These are phyloP conservation scores for Amaurobius ferox DNA, from an alignment of 2,888 invertebrate species.

Conservation along the genomic window DNA sequence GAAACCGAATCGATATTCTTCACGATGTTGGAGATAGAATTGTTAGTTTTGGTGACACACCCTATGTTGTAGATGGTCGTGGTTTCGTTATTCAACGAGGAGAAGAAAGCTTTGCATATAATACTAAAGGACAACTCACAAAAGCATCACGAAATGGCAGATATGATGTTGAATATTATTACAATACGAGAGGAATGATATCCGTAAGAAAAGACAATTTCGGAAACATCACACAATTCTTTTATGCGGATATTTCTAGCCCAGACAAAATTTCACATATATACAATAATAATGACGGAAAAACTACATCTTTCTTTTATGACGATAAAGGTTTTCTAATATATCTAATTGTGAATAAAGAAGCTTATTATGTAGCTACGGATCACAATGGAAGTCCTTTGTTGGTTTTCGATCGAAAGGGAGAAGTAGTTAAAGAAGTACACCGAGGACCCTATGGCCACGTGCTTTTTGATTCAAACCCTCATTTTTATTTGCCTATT, in stretches of 20 bases:
- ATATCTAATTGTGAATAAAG: slow-evolving; percentile 88
- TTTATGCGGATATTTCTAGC: slow-evolving; percentile 90
- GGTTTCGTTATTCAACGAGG: slow-evolving; percentile 95
- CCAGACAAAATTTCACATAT: slow-evolving; percentile 92
- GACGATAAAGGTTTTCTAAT: slow-evolving; percentile 85
- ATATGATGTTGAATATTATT: slow-evolving; percentile 95
- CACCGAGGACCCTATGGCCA: slow-evolving; percentile 94
- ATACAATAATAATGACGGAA: slow-evolving; percentile 90
- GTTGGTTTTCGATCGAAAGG: slow-evolving; percentile 92
- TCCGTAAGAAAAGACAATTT: slow-evolving; percentile 93
- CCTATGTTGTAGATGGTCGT: slow-evolving; percentile 91
- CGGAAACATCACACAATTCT: slow-evolving; percentile 94
- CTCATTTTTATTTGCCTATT: slow-evolving; percentile 84
- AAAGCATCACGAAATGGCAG: slow-evolving; percentile 89
- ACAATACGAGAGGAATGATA: slow-evolving; percentile 91
- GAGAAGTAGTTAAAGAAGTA: slow-evolving; percentile 92
- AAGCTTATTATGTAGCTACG: slow-evolving; percentile 89
- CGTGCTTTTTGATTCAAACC: slow-evolving; percentile 91
- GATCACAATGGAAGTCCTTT: slow-evolving; percentile 95
- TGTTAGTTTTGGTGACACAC: slow-evolving; percentile 91
- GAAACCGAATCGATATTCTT: slow-evolving; percentile 74
- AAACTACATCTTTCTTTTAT: slow-evolving; percentile 90
- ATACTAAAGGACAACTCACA: slow-evolving; percentile 92
- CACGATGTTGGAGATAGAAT: slow-evolving; percentile 96
- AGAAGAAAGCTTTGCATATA: slow-evolving; percentile 94